These are phyloP conservation scores for Creontiades dilutus DNA, from an alignment of 2,888 invertebrate genomes.

Conservation along the genomic window DNA sequence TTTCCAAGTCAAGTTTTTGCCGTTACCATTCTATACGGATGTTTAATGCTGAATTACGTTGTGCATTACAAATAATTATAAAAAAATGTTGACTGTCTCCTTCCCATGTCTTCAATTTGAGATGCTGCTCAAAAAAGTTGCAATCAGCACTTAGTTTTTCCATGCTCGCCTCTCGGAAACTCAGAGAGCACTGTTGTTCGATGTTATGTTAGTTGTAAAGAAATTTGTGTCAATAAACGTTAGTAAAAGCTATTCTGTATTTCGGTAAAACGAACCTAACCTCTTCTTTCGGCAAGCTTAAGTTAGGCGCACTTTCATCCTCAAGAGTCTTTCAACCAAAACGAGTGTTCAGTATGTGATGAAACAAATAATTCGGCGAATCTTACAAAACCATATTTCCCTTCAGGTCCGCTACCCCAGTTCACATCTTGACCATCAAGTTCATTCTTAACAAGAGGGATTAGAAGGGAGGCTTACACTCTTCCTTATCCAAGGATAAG, in stretches of 20 bases:
- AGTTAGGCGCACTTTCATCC: too few relatives aligned
- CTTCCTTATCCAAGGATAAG: too few relatives aligned
- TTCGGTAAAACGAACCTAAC: too few relatives aligned
- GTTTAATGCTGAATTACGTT: background rate
- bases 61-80: background rate
- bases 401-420: too few relatives aligned
- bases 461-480: too few relatives aligned
- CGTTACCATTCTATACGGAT: conserved; percentile 51
- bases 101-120: background rate
- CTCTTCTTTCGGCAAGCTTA: too few relatives aligned
- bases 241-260: background rate
- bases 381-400: too few relatives aligned
- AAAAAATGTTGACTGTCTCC: conserved; percentile 45
- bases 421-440: too few relatives aligned
- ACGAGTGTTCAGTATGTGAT: too few relatives aligned
- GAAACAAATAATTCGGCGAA: too few relatives aligned
- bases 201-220: conserved; percentile 48
- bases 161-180: background rate
- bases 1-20: conserved; percentile 47
- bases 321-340: too few relatives aligned
- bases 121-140: background rate
- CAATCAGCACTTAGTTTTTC: conserved; percentile 45
- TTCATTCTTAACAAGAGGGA: too few relatives aligned
- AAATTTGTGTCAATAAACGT: conserved; percentile 61
- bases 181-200: conserved; percentile 41